Evolutionary conservation across 92 coral and sea anemone genomes (phyloP).

Genomic region (Paragorgia papillata): DNA sequence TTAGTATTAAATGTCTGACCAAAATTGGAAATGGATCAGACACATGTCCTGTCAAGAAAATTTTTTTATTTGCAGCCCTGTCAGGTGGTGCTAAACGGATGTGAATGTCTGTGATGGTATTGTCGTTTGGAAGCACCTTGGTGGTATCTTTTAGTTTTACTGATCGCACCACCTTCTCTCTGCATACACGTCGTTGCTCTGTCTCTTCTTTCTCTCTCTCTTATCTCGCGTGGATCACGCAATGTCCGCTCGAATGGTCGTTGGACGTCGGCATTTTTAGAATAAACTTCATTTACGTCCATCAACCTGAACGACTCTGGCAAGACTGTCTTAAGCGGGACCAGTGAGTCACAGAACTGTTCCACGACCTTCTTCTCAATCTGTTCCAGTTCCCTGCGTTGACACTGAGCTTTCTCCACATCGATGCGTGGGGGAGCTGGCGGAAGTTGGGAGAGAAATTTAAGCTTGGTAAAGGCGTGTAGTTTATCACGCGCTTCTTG

Average conservation of each 20-base stretch:
- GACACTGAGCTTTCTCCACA: constrained; percentile 55
- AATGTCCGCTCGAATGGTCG: not conserved
- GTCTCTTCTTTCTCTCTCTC: not conserved
- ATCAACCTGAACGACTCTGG: constrained; percentile 27
- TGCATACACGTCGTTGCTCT: not conserved
- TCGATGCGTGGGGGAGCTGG: constrained; percentile 83
- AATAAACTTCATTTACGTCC: constrained; percentile 26
- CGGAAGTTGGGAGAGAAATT: constrained; percentile 68
- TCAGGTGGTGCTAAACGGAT: not conserved
- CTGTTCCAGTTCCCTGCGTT: constrained; percentile 64
- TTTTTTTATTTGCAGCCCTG: too few relatives aligned
- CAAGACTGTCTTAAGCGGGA: constrained; percentile 52
- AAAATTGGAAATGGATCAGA: too few relatives aligned
- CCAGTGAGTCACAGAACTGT: constrained; percentile 68
- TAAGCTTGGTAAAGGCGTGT: constrained; percentile 67
- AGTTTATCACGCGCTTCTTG: constrained; percentile 75
- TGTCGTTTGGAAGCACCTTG: not conserved
- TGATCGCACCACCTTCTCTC: not conserved
- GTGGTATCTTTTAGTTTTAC: not conserved
- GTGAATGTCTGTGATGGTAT: not conserved
- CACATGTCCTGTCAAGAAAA: too few relatives aligned
- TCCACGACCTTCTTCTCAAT: constrained; percentile 63
- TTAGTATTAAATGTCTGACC: too few relatives aligned
- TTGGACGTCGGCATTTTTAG: constrained; percentile 25
- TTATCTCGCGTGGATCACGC: not conserved